phyloP scores from a whole-genome alignment of 1,140 invertebrate genomes.

The Drosophila nigromelanica region DNA sequence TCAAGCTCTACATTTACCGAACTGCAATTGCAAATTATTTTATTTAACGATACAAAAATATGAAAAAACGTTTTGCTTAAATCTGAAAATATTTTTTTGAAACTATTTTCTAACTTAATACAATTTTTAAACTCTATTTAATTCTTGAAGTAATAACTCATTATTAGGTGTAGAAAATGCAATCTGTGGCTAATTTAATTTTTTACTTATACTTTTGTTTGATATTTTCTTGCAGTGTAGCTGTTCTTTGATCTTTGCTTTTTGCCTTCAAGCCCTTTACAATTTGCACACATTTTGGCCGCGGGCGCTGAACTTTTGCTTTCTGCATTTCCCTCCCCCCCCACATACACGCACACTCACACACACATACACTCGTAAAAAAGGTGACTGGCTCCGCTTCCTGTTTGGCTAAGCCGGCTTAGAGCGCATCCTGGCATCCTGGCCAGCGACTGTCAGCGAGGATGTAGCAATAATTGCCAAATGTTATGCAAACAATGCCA shows the following conservation, averaged over 20 bases:
- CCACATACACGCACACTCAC: slow-evolving; percentile 3
- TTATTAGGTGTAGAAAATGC: too few species aligned
- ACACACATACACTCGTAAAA: not conserved
- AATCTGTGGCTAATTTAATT: too few species aligned
- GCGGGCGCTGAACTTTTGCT: slow-evolving; percentile 60
- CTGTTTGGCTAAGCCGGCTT: slow-evolving; percentile 70
- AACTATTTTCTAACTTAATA: too few species aligned
- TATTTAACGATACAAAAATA: too few species aligned
- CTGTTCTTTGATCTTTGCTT: slow-evolving; percentile 21
- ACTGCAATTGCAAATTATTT: too few species aligned
- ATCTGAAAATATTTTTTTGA: too few species aligned
- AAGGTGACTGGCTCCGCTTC: slow-evolving; percentile 26
- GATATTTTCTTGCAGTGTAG: too few species aligned
- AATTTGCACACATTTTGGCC: slow-evolving; percentile 59
- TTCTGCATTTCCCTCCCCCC: slow-evolving; percentile 2
- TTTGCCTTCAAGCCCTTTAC: slow-evolving; percentile 5
- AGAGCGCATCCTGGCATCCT: slow-evolving; percentile 52
- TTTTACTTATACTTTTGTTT: too few species aligned
- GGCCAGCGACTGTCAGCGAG: slow-evolving; percentile 66
- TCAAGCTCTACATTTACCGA: not conserved
- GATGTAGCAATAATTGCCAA: slow-evolving; percentile 79
- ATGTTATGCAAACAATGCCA: slow-evolving; percentile 81
- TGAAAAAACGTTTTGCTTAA: too few species aligned
- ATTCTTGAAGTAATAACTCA: too few species aligned
- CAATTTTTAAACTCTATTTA: too few species aligned